Base-by-base conservation (phyloP, 2,113 vertebrate genomes). In the Oenanthe melanoleuca region DNA sequence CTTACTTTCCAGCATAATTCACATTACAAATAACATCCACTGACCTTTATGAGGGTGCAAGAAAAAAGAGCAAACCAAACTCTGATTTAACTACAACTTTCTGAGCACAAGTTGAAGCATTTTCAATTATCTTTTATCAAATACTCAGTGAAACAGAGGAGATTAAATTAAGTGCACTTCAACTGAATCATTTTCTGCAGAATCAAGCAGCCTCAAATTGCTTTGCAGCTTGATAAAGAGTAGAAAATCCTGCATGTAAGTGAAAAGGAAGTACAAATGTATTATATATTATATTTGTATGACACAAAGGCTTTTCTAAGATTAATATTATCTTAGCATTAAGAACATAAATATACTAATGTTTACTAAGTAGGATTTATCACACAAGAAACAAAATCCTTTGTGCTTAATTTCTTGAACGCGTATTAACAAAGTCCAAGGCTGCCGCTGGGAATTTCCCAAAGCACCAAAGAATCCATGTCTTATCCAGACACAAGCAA, bases 111-210 rank as follows among this genome's bases (percentile, higher is more conserved):
- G 63, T 49, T 59, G 73, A 90, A 50, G 89, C 34, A 75, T 92
- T 92, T 89, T 88, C 88, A 88, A 88, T 92, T 60, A 83, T 86
- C 91, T 97, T 95, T 88, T 72, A 96, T 95, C 86, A 97, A 96
- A 94, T 61, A 71, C 47, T 92, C 89, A 88, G 45, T 45, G 90
- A 96, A 96, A 93, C 40, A 91, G 63, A 89, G 52, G 83, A 94
- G 66, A 93, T 95, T 87, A 95, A 93, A 94, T 96, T 89, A 97
- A 97, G 87, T 86, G 87, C 79, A 89, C 92, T 95, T 96, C 86
- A 95, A 89, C 44, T 57, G 75, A 94, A 80, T 72, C 14, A 77
- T 85, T 89, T 97, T 89, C 82, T 82, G 52, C n/a, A 83, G 83
- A 70, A 94, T 60, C 60, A 95, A 96, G 65, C 88, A 37, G 42